Evolutionary conservation across 2,888 invertebrate genomes (phyloP).

Genomic region (Gymnocheta viridis): DNA sequence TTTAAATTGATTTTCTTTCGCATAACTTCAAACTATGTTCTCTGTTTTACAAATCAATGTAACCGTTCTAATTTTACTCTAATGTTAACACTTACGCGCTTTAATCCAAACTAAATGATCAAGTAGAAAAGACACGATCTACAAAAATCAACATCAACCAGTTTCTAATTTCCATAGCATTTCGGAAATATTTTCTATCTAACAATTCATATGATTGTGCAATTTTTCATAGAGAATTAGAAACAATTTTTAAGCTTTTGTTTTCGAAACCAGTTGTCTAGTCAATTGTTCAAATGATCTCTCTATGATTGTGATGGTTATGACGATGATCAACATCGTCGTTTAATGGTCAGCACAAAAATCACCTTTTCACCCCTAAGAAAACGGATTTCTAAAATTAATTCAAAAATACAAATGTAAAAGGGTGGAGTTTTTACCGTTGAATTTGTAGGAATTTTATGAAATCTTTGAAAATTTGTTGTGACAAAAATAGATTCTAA

Average conservation of each 20-base stretch:
- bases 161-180: conserved; percentile 61
- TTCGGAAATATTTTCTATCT: conserved; percentile 12
- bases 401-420: background rate
- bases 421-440: background rate
- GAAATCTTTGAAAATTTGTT: background rate
- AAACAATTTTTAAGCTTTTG: conserved; percentile 58
- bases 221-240: conserved; percentile 51
- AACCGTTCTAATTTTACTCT: background rate
- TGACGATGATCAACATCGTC: conserved; percentile 1
- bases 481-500: background rate
- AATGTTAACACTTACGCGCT: conserved; percentile 60
- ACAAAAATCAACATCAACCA: conserved; percentile 52
- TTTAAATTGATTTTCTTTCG: background rate
- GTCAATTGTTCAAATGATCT: conserved; percentile 42
- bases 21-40: background rate
- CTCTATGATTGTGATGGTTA: conserved; percentile 14
- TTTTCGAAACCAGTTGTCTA: conserved; percentile 52
- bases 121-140: conserved; percentile 23
- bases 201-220: conserved; percentile 6
- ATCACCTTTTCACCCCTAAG: conserved; percentile 63
- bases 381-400: conserved; percentile 4
- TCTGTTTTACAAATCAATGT: background rate
- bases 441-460: background rate
- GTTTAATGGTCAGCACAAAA: conserved; percentile 29
- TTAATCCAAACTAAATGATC: conserved; percentile 62